Base-by-base conservation (phyloP, 2,888 invertebrate genomes). In the Hemistola chrysoprasaria region DNA sequence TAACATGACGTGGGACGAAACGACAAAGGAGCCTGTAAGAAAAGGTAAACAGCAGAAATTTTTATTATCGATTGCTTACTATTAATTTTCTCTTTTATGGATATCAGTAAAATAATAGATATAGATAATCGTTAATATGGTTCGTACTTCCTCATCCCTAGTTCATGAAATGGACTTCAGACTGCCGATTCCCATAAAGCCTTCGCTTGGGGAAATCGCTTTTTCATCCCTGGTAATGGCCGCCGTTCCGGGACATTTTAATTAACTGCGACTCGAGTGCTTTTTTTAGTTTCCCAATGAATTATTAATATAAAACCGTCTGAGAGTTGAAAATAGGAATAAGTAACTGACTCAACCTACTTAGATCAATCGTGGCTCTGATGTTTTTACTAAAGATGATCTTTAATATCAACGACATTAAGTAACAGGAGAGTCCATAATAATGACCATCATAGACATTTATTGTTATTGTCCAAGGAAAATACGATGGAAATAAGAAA, bases 211-310 rank as follows among this genome's bases (percentile, higher is more conserved):
- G 72, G 77, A 83, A 87, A 86, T 84, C 81, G 84, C 82, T 84
- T 85, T 85, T 86, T 86, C 85, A 86, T 85, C 78, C 80, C 66
- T 64, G 66, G 75, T 84, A 84, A 86, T 81, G 80, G 77, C 64
- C 68, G 65, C 71, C 71, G 71, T 75, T 71, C 71, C 71, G 79
- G 74, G 75, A 84, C 80, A 70, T 85, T 86, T 86, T 85, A 87
- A 87, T 87, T 85, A 84, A 83, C 81, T 78, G 64, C 65, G 37
- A 40, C 39, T 45, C 39, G 45, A 43, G 49, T 43, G 38, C 29
- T 33, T 42, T 55, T 65, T 83, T 81, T 77, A 80, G 77, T 79
- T 83, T 67, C 59, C 43, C 51, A 54, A 70, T 77, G 71, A 80
- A 78, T 77, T 78, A 78, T 78, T 77, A 67, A 71, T 72, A 67